Evolutionary conservation across 2,113 vertebrate genomes (phyloP).

Genomic region (Hydrochoerus hydrochaeris): DNA sequence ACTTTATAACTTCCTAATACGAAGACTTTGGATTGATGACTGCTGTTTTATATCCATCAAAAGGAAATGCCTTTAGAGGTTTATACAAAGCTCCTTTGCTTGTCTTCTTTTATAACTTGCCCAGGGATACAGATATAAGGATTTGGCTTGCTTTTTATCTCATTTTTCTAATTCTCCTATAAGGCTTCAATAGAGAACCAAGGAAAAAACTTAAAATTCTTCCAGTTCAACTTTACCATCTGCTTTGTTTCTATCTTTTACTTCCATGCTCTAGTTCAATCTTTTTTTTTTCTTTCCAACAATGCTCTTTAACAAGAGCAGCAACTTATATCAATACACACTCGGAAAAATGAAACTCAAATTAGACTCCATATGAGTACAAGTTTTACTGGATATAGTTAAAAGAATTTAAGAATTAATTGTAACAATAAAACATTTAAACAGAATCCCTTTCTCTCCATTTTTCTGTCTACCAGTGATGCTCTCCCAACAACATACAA

Average conservation of each 20-base stretch:
- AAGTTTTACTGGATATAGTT: background rate
- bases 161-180: background rate
- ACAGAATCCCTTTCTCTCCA: background rate
- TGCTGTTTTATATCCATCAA: conserved; percentile 7
- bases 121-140: background rate
- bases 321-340: conserved; percentile 40
- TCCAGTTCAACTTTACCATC: conserved; percentile 51
- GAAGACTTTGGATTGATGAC: background rate
- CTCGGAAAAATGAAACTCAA: conserved; percentile 52
- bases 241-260: conserved; percentile 58
- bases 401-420: conserved; percentile 32
- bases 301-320: conserved; percentile 47
- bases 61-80: background rate
- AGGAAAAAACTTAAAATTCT: conserved; percentile 9
- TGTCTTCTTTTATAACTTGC: background rate
- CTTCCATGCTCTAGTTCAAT: conserved; percentile 50
- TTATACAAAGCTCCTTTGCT: background rate
- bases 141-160: background rate
- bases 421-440: conserved; percentile 28
- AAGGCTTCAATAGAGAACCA: background rate
- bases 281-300: background rate
- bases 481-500: background rate
- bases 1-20: background rate
- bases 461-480: background rate
- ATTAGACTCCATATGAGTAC: conserved; percentile 52